These are phyloP conservation scores for Amphiprion ocellaris DNA, from an alignment of 2,113 vertebrate species.

Conservation along the genomic window DNA sequence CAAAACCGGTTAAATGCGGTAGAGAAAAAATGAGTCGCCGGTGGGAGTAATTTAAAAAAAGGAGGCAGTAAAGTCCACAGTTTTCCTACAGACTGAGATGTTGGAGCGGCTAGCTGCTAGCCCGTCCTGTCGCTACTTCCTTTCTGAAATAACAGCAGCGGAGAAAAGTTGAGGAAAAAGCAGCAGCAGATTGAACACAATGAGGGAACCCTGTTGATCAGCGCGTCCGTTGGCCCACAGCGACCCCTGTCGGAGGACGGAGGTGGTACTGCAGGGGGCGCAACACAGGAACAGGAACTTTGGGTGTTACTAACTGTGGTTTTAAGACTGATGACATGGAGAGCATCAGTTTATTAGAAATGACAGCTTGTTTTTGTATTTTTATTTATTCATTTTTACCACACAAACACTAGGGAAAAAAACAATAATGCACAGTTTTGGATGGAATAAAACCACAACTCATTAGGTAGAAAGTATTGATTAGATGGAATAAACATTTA, in stretches of 20 bases:
- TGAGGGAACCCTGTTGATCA: constrained; percentile 68
- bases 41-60: constrained; percentile 7
- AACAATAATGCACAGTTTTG: too few relatives aligned
- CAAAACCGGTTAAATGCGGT: too few relatives aligned
- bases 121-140: constrained; percentile 77
- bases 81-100: constrained; percentile 24
- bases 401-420: too few relatives aligned
- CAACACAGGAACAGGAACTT: too few relatives aligned
- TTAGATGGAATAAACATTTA: too few relatives aligned
- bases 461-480: too few relatives aligned
- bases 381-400: too few relatives aligned
- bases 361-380: too few relatives aligned
- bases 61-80: background rate
- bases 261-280: background rate
- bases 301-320: too few relatives aligned
- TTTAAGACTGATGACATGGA: too few relatives aligned
- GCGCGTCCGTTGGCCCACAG: constrained; percentile 3
- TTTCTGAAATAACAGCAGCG: constrained; percentile 70
- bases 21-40: background rate
- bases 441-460: background rate
- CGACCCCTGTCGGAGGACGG: constrained; percentile 36
- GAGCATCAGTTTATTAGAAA: too few relatives aligned
- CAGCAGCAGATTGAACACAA: constrained; percentile 61
- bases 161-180: constrained; percentile 79
- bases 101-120: constrained; percentile 75